Evolutionary conservation across 2,888 invertebrate genomes (phyloP).

Genomic region (Leptinotarsa juncta): DNA sequence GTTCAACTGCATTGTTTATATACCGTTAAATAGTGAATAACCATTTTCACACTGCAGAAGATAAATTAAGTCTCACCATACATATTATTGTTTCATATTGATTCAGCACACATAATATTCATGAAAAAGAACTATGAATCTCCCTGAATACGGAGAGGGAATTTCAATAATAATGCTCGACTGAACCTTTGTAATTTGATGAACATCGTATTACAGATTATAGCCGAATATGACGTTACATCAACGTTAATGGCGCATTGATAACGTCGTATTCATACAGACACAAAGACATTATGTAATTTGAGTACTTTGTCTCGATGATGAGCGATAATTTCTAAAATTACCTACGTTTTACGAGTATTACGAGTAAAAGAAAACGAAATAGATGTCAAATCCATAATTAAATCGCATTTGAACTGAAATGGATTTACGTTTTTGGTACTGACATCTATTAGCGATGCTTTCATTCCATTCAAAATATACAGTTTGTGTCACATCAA

Average conservation of each 20-base stretch:
- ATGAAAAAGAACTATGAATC: too few species aligned
- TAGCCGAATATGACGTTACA: neutral
- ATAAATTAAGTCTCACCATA: too few species aligned
- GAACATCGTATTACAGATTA: neutral
- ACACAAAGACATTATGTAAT: neutral
- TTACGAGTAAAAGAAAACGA: neutral
- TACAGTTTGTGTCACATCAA: too few species aligned
- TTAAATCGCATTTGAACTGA: neutral
- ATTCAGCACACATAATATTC: too few species aligned
- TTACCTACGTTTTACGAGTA: neutral
- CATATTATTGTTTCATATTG: too few species aligned
- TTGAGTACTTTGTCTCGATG: neutral
- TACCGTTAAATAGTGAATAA: too few species aligned
- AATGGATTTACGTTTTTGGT: neutral
- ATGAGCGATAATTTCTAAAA: neutral
- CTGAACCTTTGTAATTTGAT: neutral
- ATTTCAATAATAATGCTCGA: too few species aligned
- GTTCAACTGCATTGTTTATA: too few species aligned
- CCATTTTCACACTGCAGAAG: too few species aligned
- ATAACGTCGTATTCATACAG: neutral
- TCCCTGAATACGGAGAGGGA: too few species aligned
- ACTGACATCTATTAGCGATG: neutral
- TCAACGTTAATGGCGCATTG: neutral
- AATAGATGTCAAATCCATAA: neutral
- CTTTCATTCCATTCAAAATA: too few species aligned